Evolutionary conservation across 2,113 vertebrate species (phyloP).

Genomic region (Empidonax alnorum): DNA sequence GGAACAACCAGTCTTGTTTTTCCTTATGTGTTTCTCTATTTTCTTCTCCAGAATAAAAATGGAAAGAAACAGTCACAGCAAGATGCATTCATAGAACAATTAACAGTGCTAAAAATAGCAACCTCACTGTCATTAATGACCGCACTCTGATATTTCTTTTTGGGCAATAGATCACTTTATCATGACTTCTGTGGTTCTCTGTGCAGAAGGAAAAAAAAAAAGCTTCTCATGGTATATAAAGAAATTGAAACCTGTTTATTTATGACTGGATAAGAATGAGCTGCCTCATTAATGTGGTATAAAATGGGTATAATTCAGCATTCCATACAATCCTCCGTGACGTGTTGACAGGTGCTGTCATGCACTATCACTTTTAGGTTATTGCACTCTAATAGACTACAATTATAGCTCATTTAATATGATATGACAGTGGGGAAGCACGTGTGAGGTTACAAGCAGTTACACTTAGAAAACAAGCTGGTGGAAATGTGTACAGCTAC

Average conservation of each 20-base stretch:
- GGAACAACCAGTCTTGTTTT: neutral
- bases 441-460: constrained; percentile 32
- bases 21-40: neutral
- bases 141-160: neutral
- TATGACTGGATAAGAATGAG: constrained; percentile 59
- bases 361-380: constrained; percentile 71
- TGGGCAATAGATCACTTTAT: neutral
- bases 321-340: constrained; percentile 59
- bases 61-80: neutral
- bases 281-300: constrained; percentile 65
- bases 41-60: neutral
- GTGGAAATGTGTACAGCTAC: neutral
- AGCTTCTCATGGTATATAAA: neutral
- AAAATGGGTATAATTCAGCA: constrained; percentile 66
- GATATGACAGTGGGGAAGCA: constrained; percentile 68
- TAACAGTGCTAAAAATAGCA: neutral
- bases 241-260: constrained; percentile 66
- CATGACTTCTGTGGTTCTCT: neutral
- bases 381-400: constrained; percentile 66
- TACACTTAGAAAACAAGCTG: constrained; percentile 11
- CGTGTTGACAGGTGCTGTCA: constrained; percentile 73
- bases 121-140: neutral
- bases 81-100: neutral
- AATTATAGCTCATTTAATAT: constrained; percentile 69
- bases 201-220: neutral